These are phyloP conservation scores for Nicator chloris DNA, from an alignment of 2,113 vertebrate species.

Conservation along the genomic window DNA sequence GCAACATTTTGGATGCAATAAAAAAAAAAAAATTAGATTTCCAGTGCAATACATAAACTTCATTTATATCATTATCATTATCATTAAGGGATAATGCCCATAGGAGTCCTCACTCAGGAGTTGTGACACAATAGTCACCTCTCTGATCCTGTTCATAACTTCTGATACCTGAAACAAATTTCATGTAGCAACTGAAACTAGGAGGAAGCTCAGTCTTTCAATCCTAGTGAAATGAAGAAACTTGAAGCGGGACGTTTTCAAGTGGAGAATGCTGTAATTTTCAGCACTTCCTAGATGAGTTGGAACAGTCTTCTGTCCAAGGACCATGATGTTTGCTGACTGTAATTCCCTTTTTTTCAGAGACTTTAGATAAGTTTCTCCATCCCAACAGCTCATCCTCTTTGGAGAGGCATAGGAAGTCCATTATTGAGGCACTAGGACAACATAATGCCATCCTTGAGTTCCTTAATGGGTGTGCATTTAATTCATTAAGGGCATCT, in stretches of 20 bases:
- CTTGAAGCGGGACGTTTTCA: background rate
- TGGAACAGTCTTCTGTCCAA: background rate
- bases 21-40: background rate
- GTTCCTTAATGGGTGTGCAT: background rate
- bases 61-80: background rate
- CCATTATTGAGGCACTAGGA: background rate
- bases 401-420: background rate
- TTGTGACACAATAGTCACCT: background rate
- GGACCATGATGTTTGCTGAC: background rate
- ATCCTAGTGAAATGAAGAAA: background rate
- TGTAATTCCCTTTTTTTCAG: background rate
- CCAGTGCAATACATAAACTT: background rate
- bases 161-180: background rate
- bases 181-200: background rate
- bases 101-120: background rate
- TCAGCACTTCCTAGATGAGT: background rate
- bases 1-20: background rate
- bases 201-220: background rate
- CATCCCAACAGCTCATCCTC: background rate
- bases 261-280: background rate
- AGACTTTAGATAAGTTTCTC: background rate
- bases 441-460: background rate
- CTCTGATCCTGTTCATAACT: background rate
- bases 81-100: background rate
- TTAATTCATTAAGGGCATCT: background rate